Base-by-base conservation (phyloP, 2,797 vertebrate genomes). In the Myoxocephalus aenaeus region DNA sequence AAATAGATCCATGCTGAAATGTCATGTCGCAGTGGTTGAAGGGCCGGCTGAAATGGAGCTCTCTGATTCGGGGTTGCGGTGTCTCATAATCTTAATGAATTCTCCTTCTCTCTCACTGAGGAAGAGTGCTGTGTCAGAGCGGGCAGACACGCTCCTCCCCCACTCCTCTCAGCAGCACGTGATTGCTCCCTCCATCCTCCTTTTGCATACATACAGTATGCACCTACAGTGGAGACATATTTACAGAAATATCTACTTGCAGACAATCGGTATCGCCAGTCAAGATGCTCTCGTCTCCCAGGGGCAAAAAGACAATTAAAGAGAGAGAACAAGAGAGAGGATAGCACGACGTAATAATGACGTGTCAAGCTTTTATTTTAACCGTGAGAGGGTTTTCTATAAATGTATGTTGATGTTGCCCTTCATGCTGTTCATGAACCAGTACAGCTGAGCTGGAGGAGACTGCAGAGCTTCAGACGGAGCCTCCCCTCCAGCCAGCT, bases 41-140 rank as follows among this genome's bases (percentile, higher is more conserved):
- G 64, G 42, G 51, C 62, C 63, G 57, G 46, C 62, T 77, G 77
- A 79, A 78, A 70, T 25, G 29, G 68, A 65, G 82, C 61, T 77
- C 48, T 62, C 29, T 73, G 40, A 79, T 44, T 65, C 67, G 48
- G 65, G 59, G 72, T 70, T 61, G 70, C 44, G 40, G 25, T 22
- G 48, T 46, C 73, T 81, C 61, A 5, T 69, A 65, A 65, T 77
- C 69, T 25, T 70, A 75, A 81, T 82, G 79, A 87, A 87, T 82
- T 68, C 15, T 7, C 32, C 25, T 56, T 70, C 51, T 82, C 66
- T 72, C 48, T 70, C 50, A 25, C 65, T 3, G 77, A 89, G 48
- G 79, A 73, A 78, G 87, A 90, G 79, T 90, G 90, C 90, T 87
- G 89, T 84, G 88, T 92, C 90, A 93, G 87, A 90, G 83, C 79